Conservation (phyloP, 2,888 invertebrate species). For the Steinernema carpocapsae region DNA sequence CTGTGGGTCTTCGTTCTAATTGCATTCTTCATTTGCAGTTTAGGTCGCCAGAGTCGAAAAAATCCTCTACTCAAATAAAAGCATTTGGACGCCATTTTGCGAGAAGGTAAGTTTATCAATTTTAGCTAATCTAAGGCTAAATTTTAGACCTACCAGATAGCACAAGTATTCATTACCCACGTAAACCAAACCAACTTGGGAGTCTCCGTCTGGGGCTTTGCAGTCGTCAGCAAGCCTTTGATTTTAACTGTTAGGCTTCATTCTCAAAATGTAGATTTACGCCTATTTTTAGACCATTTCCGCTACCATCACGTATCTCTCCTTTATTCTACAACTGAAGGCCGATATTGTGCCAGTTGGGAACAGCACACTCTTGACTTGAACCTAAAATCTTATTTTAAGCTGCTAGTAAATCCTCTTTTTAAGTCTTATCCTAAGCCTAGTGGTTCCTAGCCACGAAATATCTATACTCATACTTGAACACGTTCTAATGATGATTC, state of each 20-base stretch:
- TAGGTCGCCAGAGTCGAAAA: background rate
- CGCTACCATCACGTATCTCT: background rate
- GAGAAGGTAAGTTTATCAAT: constrained; percentile 39
- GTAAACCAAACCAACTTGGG: constrained; percentile 37
- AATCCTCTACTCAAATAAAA: background rate
- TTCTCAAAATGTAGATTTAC: too few species aligned
- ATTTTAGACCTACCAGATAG: constrained; percentile 37
- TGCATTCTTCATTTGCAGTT: background rate
- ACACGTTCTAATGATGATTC: background rate
- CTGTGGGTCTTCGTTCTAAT: constrained; percentile 30
- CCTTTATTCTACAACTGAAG: background rate
- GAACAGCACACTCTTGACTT: background rate
- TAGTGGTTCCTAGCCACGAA: too few species aligned
- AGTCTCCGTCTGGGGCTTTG: constrained; percentile 39
- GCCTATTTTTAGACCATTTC: background rate
- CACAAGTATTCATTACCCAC: constrained; percentile 38
- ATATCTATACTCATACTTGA: too few species aligned
- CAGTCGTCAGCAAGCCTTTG: constrained; percentile 43
- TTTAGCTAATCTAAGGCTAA: background rate
- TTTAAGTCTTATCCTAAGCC: too few species aligned
- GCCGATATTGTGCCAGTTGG: too few species aligned
- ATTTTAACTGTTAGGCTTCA: constrained; percentile 41
- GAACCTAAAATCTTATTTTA: too few species aligned
- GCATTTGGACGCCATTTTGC: background rate
- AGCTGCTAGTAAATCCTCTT: too few species aligned